These are phyloP conservation scores for Clarias pachynema DNA, from an alignment of 2,797 vertebrate genomes.

Conservation along the genomic window DNA sequence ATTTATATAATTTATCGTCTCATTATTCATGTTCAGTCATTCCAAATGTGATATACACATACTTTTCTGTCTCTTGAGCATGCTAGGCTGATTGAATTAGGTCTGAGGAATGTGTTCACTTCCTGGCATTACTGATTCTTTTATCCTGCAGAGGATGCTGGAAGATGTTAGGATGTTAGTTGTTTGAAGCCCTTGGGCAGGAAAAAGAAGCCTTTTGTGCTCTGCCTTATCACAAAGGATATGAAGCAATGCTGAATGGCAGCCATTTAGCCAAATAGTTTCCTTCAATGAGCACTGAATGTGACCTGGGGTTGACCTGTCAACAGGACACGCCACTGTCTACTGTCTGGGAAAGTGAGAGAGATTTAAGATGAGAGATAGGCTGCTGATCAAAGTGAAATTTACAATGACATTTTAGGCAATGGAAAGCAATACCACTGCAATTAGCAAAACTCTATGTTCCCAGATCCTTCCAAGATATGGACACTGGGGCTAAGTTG, in stretches of 20 bases:
- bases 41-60: constrained; percentile 50
- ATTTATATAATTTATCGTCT: not conserved
- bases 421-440: constrained; percentile 16
- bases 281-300: constrained; percentile 76
- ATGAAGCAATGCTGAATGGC: constrained; percentile 76
- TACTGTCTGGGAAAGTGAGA: constrained; percentile 31
- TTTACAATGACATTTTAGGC: constrained; percentile 13
- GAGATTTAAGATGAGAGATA: constrained; percentile 38
- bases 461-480: constrained; percentile 11
- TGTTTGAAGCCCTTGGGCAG: constrained; percentile 55
- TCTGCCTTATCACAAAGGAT: constrained; percentile 81
- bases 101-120: constrained; percentile 75
- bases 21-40: constrained; percentile 43
- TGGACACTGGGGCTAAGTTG: not conserved
- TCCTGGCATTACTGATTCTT: constrained; percentile 78
- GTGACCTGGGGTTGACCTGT: constrained; percentile 68
- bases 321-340: constrained; percentile 68
- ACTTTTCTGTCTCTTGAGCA: not conserved
- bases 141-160: constrained; percentile 72
- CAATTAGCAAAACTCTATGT: not conserved
- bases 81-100: constrained; percentile 64
- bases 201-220: constrained; percentile 75
- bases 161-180: constrained; percentile 77
- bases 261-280: constrained; percentile 79
- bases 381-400: constrained; percentile 19